Evolutionary conservation across 2,113 vertebrate species (phyloP), one percentile per base, ranked within the genome.

Genomic region (Sylvicapra grimmia): DNA sequence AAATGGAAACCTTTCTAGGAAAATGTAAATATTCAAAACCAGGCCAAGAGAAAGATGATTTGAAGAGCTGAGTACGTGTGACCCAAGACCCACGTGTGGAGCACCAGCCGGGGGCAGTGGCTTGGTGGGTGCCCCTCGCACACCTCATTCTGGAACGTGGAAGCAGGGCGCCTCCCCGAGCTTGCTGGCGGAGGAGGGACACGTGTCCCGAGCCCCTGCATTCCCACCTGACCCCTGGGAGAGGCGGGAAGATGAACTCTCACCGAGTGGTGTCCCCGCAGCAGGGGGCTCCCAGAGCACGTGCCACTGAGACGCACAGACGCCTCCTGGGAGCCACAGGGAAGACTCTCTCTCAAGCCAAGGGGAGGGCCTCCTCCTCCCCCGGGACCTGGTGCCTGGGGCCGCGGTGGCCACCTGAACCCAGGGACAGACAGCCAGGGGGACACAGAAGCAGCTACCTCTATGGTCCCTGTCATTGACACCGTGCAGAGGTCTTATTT

Each of bases 1-100:
- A 83, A 89, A 95, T 21, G 49, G 89, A 47, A 19, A 80, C 80
- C 85, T 94, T 83, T 85, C 89, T 90, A 94, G 49, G 58, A 89
- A 94, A 93, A 90, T 75, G 83, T 25, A 91, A 93, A 86, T 56
- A 53, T 79, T 54, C 40, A 59, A 93, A 94, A 58, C 40, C 83
- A 86, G 49, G n/a, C 65, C 51, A 63, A 63, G 51, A 44, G 88
- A 56, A 83, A 63, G 68, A 72, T 23, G n/a, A 40, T 23, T 40
- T 40, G 68, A 23, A 72, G 11, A 12, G 19, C n/a, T 72, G 6
- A 12, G 10, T 72, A 40, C 10, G 3, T 72, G 68, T 40, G 68
- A 3, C 14, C 15, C 15, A 53, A 51, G 40, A 65, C 9, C 12
- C n/a, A 8, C 5, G 9, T 25, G 6, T 21, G 13, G 56, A 77